These are phyloP conservation scores for Oncopodura yosiiana DNA, from an alignment of 1,140 invertebrate genomes.

Conservation along the genomic window DNA sequence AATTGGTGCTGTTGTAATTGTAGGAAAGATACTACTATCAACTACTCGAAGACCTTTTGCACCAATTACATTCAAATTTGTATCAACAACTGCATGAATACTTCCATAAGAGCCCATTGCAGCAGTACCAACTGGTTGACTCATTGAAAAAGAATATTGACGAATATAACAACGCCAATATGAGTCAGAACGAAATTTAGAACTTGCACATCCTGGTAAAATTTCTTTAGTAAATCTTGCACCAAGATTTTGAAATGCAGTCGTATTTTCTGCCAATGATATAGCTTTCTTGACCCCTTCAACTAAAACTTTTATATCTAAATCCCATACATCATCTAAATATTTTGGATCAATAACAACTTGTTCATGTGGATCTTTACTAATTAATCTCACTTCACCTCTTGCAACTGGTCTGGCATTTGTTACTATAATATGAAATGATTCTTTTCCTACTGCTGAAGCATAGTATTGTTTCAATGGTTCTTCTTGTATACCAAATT, in stretches of 20 bases:
- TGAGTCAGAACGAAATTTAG: constrained; percentile 41
- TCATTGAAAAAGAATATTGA: constrained; percentile 48
- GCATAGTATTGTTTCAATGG: constrained; percentile 16
- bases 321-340: constrained; percentile 1
- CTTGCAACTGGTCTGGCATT: constrained; percentile 1
- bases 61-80: constrained; percentile 43
- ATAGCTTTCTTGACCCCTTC: constrained; percentile 16
- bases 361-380: background rate
- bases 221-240: background rate
- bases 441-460: constrained; percentile 5
- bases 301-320: background rate
- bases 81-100: constrained; percentile 46
- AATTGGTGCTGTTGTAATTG: constrained; percentile 46
- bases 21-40: constrained; percentile 49
- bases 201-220: constrained; percentile 34
- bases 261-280: constrained; percentile 8
- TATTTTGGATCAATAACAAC: constrained; percentile 20
- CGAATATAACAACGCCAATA: constrained; percentile 46
- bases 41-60: constrained; percentile 43
- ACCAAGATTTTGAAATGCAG: constrained; percentile 4
- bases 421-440: constrained; percentile 4
- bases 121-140: constrained; percentile 59
- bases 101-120: constrained; percentile 65
- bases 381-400: constrained; percentile 7
- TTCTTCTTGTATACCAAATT: too few species aligned